Evolutionary conservation across 2,888 invertebrate genomes (phyloP), one percentile per base, ranked within the genome.

Genomic region (Plagodis pulveraria): DNA sequence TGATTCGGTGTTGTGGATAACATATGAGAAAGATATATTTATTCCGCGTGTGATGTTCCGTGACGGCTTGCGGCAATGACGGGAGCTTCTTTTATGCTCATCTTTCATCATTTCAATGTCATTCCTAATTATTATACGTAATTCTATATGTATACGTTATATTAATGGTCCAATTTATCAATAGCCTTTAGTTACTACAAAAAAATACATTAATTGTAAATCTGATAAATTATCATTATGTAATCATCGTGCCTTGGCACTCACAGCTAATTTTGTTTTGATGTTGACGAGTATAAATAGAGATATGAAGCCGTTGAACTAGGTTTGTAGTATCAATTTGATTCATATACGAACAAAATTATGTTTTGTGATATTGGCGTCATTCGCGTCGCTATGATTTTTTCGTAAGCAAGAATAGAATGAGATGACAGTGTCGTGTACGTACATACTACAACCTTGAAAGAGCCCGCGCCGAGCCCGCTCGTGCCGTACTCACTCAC

Each of bases 381-480:
- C 56, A 62, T 62, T 38, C 52, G 49, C 58, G 58, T 59, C 56
- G 47, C 63, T 73, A 65, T 34, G 69, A 76, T 66, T 80, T 75
- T 81, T 80, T 80, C 70, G 77, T 77, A 70, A 74, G 69, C 72
- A 56, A 73, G 81, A 80, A 77, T 78, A 53, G 45, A 51, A 47
- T 48, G 43, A 48, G 38, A 45, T 41, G 48, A 11, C n/a, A 48
- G 54, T 42, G 35, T 52, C 49, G 50, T 41, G 41, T 42, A 12
- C 12, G 63, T 72, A 69, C 67, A 71, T 64, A 66, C 56, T 66
- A 72, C 83, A 84, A 86, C 86, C 87, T 87, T 88, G 86, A 83
- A 82, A 77, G 74, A 32, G 40, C 32, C 45, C 38, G 46, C 33
- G 52, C 40, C 50, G 50, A 8, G 51, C 40, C 34, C 44, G 56